phyloP scores from a whole-genome alignment of 2,797 vertebrate genomes.

The Uromys caudimaculatus region DNA sequence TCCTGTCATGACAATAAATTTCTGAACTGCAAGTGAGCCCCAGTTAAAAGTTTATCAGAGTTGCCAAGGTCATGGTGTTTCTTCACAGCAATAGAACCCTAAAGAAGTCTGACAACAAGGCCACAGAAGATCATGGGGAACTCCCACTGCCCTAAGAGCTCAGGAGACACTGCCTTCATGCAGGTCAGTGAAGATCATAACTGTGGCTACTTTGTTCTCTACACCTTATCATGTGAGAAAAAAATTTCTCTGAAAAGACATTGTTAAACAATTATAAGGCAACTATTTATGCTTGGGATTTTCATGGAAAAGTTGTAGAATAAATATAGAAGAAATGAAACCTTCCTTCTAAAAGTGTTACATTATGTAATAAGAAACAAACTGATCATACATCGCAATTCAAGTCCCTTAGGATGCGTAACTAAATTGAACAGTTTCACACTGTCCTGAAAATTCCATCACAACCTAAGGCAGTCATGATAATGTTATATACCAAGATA shows the following conservation, averaged over 20 bases:
- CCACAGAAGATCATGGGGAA: neutral
- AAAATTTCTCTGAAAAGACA: neutral
- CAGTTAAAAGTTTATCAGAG: neutral
- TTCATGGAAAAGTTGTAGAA: neutral
- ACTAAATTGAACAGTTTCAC: constrained; percentile 45
- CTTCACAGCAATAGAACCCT: neutral
- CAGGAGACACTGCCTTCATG: neutral
- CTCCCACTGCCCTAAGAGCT: neutral
- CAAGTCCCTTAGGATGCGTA: neutral
- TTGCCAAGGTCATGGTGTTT: neutral
- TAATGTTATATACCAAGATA: neutral
- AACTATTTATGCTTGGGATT: neutral
- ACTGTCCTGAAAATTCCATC: constrained; percentile 48
- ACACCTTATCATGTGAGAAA: neutral
- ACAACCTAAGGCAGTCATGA: constrained; percentile 29
- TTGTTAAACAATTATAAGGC: constrained; percentile 10
- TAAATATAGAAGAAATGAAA: neutral
- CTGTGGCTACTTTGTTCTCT: neutral
- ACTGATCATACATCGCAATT: constrained; percentile 8
- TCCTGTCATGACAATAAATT: neutral
- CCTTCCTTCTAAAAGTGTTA: neutral
- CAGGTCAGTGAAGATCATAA: neutral
- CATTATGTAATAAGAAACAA: constrained; percentile 47
- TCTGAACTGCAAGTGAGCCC: neutral
- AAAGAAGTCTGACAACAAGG: neutral